These are phyloP conservation scores for Toxotes chatareus DNA, from an alignment of 2,113 vertebrate genomes.

Conservation along the genomic window DNA sequence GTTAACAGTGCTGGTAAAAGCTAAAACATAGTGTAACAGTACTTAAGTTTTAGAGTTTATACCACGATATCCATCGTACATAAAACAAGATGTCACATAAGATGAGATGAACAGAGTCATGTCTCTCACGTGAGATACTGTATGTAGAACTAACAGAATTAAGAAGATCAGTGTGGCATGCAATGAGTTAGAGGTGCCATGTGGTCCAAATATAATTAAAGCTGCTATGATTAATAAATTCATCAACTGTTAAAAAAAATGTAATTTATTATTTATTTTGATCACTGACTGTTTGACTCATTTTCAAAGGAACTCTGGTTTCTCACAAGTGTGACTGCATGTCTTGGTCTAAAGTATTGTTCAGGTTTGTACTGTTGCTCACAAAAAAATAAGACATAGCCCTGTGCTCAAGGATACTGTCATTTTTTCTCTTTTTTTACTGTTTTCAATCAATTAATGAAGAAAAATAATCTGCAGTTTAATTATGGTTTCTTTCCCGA, in stretches of 20 bases:
- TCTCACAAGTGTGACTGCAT: not conserved
- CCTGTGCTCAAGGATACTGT: too few species aligned
- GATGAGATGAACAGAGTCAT: not conserved
- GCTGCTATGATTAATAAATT: not conserved
- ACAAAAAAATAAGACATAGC: too few species aligned
- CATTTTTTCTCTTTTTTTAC: not conserved
- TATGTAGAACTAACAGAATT: conserved; percentile 14
- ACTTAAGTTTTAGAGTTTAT: too few species aligned
- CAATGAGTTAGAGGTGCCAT: not conserved
- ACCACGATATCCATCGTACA: too few species aligned
- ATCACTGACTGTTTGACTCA: not conserved
- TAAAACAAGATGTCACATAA: not conserved
- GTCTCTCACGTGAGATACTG: conserved; percentile 20
- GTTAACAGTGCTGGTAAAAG: not conserved
- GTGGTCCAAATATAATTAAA: not conserved
- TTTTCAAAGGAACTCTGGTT: too few species aligned
- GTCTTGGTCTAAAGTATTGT: too few species aligned
- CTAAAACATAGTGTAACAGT: too few species aligned
- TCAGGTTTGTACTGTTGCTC: too few species aligned
- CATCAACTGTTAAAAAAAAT: not conserved
- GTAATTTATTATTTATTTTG: not conserved
- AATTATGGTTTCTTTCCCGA: conserved; percentile 36
- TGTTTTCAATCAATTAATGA: not conserved
- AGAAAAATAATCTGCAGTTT: not conserved
- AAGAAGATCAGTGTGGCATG: not conserved